Percentiles rank a stretch among this genome's conserved stretches.
phyloP scores from a whole-genome alignment of 2,888 invertebrate genomes.

The Candidula unifasciata region DNA sequence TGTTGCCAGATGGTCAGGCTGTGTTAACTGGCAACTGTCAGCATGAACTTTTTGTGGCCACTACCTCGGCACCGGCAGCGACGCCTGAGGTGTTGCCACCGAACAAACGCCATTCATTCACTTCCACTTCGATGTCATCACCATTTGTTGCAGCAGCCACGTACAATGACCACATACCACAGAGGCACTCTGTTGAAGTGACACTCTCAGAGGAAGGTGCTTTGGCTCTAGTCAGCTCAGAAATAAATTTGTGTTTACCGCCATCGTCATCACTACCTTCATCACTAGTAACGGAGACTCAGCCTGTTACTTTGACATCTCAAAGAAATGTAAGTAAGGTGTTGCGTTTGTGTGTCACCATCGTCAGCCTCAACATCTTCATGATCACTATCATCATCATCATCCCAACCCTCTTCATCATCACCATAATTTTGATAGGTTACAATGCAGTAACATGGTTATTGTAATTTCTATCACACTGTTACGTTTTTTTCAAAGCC shows the following conservation, averaged over 20 bases:
- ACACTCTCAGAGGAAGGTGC: conserved; percentile 17
- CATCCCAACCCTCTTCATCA: too few relatives aligned
- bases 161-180: conserved; percentile 11
- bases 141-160: conserved; percentile 54
- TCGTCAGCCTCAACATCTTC: too few relatives aligned
- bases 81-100: conserved; percentile 33
- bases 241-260: neutral
- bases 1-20: neutral
- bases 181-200: conserved; percentile 46
- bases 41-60: neutral
- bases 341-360: neutral
- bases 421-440: too few relatives aligned
- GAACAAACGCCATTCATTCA: conserved; percentile 68
- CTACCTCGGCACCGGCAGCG: neutral
- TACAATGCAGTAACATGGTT: too few relatives aligned
- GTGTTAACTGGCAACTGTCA: conserved; percentile 18
- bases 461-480: too few relatives aligned
- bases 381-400: too few relatives aligned
- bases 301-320: neutral
- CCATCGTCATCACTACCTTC: conserved; percentile 3
- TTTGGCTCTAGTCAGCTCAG: conserved; percentile 35
- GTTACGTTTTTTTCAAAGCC: too few relatives aligned
- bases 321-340: conserved; percentile 10
- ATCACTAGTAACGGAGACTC: conserved; percentile 13
- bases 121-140: conserved; percentile 59